Evolutionary conservation across 2,888 invertebrate species (phyloP), one percentile per base, ranked within the genome.

Genomic region (Stenurella melanura): DNA sequence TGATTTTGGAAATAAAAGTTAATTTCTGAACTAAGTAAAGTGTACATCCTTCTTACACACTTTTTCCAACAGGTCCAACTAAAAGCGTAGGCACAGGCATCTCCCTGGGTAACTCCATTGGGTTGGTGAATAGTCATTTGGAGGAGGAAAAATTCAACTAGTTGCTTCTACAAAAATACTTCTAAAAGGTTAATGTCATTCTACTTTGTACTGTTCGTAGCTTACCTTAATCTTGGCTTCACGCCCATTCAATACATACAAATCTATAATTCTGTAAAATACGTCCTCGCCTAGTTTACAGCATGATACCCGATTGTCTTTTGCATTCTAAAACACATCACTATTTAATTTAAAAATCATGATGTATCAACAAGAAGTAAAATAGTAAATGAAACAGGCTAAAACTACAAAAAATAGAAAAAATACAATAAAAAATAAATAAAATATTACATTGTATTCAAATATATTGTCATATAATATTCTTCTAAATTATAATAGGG

Each of bases 121-220:
- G 92, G 92, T 86, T 91, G 90, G 85, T 92, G 92, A 38, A 91
- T 85, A 79, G 89, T 86, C 15, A 92, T 81, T 86, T 92, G 91
- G n/a, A 92, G 84, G 5, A 90, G 82, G 19, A 91, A 87, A 80
- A 92, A 90, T 77, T 91, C 89, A 61, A 91, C 89, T 64, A 92
- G 88, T 70, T 89, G 87, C 42, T 85, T 82, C 89, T 89, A 77
- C 58, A 86, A 85, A n/a, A 19, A 66, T 69, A 67, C 42, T n/a
- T 50, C 7, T 42, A n/a, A 50, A 0, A 19, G 4, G 18, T 11
- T 12, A 17, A 9, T 6, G n/a, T n/a, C n/a, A n/a, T 12, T 0
- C n/a, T 15, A 21, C 21, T 70, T 26, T n/a, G 17, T 12, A 56
- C 21, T 54, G 56, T 11, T 56, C 9, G 11, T 26, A 74, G 73